A percentile compares a stretch with the other conserved stretches of the same genome.
These are phyloP conservation scores for Lycaena phlaeas DNA, from an alignment of 2,888 invertebrate genomes.

Conservation along the genomic window DNA sequence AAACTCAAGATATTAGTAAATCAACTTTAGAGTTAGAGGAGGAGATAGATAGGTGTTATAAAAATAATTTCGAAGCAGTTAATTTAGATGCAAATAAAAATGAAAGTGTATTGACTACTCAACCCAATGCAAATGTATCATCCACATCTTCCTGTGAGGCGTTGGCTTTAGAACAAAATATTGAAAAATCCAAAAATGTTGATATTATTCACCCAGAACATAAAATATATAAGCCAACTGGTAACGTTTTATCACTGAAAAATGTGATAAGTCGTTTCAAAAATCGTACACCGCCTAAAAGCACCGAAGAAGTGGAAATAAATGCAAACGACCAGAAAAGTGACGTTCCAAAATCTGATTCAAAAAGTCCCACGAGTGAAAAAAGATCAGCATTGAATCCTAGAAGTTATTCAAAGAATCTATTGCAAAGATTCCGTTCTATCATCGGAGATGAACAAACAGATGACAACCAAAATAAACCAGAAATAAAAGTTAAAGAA, in stretches of 20 bases:
- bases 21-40: conserved; percentile 65
- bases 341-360: conserved; percentile 43
- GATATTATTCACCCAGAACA: conserved; percentile 82
- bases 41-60: conserved; percentile 66
- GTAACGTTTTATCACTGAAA: conserved; percentile 67
- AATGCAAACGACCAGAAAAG: conserved; percentile 58
- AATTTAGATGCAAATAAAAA: conserved; percentile 50
- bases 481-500: conserved; percentile 26
- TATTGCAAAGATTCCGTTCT: conserved; percentile 62
- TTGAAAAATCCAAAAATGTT: conserved; percentile 52
- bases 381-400: conserved; percentile 57
- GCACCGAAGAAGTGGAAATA: conserved; percentile 42
- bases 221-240: conserved; percentile 81
- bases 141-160: conserved; percentile 72
- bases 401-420: conserved; percentile 59
- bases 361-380: conserved; percentile 53
- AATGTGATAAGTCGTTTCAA: conserved; percentile 73
- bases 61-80: conserved; percentile 56
- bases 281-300: conserved; percentile 51
- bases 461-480: conserved; percentile 46
- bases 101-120: conserved; percentile 43
- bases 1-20: conserved; percentile 52
- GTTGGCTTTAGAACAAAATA: conserved; percentile 52
- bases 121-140: conserved; percentile 63
- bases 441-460: conserved; percentile 64